These are phyloP conservation scores for Heliconius erato DNA, from an alignment of 2,888 invertebrate species.

Conservation along the genomic window DNA sequence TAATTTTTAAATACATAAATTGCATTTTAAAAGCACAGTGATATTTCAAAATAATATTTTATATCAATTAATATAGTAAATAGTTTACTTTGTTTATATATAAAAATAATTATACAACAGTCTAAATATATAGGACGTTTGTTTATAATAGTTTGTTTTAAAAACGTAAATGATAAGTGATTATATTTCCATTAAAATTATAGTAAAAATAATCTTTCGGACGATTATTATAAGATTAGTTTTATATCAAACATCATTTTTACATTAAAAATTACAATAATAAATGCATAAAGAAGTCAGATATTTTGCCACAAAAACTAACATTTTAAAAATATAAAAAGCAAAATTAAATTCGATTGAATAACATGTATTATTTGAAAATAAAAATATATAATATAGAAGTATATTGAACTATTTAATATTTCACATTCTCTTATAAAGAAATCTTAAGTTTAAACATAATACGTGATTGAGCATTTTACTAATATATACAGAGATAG, in stretches of 20 bases:
- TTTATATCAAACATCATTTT: neutral
- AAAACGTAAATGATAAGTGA: constrained; percentile 1
- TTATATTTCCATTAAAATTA: neutral
- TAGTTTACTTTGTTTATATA: constrained; percentile 6
- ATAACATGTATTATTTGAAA: neutral
- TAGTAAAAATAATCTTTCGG: neutral
- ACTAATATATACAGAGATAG: constrained; percentile 25
- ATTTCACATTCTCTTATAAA: constrained; percentile 12
- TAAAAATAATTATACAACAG: constrained; percentile 27
- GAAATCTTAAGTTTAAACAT: constrained; percentile 21
- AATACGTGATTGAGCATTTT: constrained; percentile 30
- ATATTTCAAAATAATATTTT: constrained; percentile 10
- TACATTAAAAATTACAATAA: constrained; percentile 11
- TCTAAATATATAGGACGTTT: constrained; percentile 29
- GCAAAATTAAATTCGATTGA: neutral
- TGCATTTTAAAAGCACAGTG: neutral
- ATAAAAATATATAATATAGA: neutral
- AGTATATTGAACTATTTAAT: neutral
- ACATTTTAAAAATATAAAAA: neutral
- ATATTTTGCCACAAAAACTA: neutral
- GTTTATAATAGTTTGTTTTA: neutral
- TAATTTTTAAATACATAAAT: neutral
- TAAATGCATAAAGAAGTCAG: constrained; percentile 15
- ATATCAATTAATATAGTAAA: constrained; percentile 9
- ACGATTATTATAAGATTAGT: constrained; percentile 6